Evolutionary conservation across 2,888 invertebrate species (phyloP).

Genomic region (Timema cristinae): DNA sequence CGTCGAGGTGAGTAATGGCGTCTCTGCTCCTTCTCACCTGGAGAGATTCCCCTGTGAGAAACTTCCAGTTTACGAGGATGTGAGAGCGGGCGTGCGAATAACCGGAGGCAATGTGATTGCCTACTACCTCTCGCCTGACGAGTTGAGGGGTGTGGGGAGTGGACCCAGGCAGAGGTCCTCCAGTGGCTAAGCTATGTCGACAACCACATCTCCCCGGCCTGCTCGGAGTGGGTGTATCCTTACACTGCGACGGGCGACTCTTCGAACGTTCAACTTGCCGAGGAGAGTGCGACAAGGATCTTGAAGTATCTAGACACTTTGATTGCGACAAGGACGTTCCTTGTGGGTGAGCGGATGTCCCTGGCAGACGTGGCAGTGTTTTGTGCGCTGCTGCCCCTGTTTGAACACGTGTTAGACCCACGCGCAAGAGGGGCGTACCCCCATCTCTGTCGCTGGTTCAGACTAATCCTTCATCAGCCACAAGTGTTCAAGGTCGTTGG

Average conservation of each 20-base stretch:
- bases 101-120: slow-evolving; percentile 42
- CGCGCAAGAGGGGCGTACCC: slow-evolving; percentile 37
- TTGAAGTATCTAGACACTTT: slow-evolving; percentile 40
- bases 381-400: slow-evolving; percentile 41
- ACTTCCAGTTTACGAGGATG: slow-evolving; percentile 47
- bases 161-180: slow-evolving; percentile 41
- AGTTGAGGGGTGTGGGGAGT: slow-evolving; percentile 36
- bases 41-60: slow-evolving; percentile 36
- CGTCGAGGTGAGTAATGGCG: slow-evolving; percentile 9
- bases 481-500: slow-evolving; percentile 38
- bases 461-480: slow-evolving; percentile 44
- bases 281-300: slow-evolving; percentile 37
- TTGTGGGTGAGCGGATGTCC: slow-evolving; percentile 45
- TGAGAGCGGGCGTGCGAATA: slow-evolving; percentile 34
- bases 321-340: slow-evolving; percentile 43
- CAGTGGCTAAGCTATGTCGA: slow-evolving; percentile 46
- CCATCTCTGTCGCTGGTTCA: slow-evolving; percentile 46
- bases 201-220: slow-evolving; percentile 42
- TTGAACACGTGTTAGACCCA: slow-evolving; percentile 39
- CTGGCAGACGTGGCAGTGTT: slow-evolving; percentile 46
- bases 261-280: slow-evolving; percentile 32
- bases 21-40: neutral
- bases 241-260: slow-evolving; percentile 32
- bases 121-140: slow-evolving; percentile 40
- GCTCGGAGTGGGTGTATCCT: slow-evolving; percentile 38